Evolutionary conservation across 2,888 invertebrate species (phyloP).

Genomic region (Parasteatoda lunata): DNA sequence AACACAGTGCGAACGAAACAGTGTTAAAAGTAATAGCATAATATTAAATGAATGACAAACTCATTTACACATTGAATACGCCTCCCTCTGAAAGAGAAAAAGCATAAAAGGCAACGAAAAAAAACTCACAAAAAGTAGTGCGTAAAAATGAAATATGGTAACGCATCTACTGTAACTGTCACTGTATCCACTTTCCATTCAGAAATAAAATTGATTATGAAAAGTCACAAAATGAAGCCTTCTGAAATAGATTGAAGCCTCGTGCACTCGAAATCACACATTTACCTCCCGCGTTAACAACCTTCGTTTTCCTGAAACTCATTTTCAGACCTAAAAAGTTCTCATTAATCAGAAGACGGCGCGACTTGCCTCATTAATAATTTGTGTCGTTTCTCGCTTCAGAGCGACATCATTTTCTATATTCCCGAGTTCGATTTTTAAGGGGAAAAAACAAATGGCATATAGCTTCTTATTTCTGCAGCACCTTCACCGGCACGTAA

Average conservation of each 20-base stretch:
- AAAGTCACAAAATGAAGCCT: too few species aligned
- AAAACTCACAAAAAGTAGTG: too few species aligned
- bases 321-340: slow-evolving; percentile 22
- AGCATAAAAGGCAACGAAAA: too few species aligned
- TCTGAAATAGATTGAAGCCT: background rate
- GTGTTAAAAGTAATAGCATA: too few species aligned
- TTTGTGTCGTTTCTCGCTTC: slow-evolving; percentile 19
- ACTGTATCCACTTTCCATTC: too few species aligned
- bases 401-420: slow-evolving; percentile 10
- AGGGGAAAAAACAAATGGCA: slow-evolving; percentile 22
- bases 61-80: too few species aligned
- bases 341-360: slow-evolving; percentile 40
- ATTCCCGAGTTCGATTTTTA: slow-evolving; percentile 21
- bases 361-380: slow-evolving; percentile 47
- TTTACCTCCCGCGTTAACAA: slow-evolving; percentile 22
- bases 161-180: too few species aligned
- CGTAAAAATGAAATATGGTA: too few species aligned
- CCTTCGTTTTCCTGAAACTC: slow-evolving; percentile 30
- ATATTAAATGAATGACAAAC: too few species aligned
- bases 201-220: too few species aligned
- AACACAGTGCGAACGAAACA: too few species aligned
- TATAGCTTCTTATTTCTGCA: slow-evolving; percentile 8
- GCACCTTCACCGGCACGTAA: slow-evolving; percentile 4
- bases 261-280: slow-evolving; percentile 6
- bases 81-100: too few species aligned